Percentiles rank a stretch among this genome's conserved stretches.
phyloP scores from a whole-genome alignment of 2,113 vertebrate genomes.

The Physeter macrocephalus region DNA sequence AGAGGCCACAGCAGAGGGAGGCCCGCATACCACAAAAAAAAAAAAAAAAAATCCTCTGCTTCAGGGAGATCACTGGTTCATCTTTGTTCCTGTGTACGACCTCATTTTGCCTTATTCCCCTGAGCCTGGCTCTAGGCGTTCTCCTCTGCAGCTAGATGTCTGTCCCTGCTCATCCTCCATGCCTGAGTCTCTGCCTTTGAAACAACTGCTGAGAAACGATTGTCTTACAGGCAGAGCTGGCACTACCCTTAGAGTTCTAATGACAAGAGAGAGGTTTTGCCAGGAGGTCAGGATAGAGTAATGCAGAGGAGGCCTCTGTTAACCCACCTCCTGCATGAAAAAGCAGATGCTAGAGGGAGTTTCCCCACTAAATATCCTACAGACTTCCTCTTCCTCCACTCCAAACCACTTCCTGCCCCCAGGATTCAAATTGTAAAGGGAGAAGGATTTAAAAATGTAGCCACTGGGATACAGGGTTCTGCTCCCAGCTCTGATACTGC shows the following conservation, averaged over 20 bases:
- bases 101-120: slow-evolving; percentile 36
- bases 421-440: background rate
- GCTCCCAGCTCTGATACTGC: background rate
- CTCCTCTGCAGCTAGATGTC: background rate
- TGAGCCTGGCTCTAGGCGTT: background rate
- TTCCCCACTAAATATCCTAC: background rate
- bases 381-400: background rate
- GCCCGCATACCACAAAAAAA: too few species aligned
- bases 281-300: background rate
- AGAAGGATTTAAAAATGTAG: background rate
- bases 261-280: background rate
- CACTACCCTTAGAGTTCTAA: background rate
- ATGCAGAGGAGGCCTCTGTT: background rate
- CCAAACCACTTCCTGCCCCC: background rate
- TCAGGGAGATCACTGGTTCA: background rate
- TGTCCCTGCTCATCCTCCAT: background rate
- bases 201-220: background rate
- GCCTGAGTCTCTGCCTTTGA: slow-evolving; percentile 27
- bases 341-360: background rate
- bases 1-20: too few species aligned
- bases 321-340: background rate
- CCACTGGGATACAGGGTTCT: background rate
- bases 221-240: background rate
- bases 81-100: background rate
- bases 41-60: slow-evolving; percentile 44